Evolutionary conservation across 1,140 invertebrate genomes (phyloP).

Genomic region (Apocrypta bakeri): DNA sequence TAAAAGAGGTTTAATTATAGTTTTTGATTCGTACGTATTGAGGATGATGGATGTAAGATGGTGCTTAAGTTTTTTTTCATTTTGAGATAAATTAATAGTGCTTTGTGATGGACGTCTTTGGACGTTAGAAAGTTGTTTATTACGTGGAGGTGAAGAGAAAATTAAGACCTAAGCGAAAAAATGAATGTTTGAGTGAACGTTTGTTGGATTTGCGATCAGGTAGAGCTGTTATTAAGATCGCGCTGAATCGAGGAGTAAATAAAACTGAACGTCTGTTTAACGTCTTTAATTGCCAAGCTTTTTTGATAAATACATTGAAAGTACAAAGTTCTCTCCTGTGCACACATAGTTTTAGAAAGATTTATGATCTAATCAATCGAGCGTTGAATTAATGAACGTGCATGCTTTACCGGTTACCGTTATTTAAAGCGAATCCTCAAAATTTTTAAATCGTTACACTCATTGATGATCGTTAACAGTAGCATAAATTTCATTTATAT

Average conservation of each 20-base stretch:
- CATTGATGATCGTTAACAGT: too few relatives aligned
- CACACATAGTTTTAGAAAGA: background rate
- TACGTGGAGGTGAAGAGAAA: background rate
- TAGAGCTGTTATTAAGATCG: background rate
- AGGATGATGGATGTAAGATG: background rate
- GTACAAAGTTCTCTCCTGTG: background rate
- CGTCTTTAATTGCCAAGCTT: background rate
- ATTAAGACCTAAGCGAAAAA: background rate
- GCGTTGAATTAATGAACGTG: background rate
- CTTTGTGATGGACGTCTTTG: background rate
- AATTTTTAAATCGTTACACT: background rate
- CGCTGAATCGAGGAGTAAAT: background rate
- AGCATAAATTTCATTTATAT: too few relatives aligned
- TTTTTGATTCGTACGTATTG: background rate
- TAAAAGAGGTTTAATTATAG: background rate
- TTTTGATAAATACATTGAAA: background rate
- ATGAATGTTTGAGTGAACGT: background rate
- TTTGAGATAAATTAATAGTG: slow-evolving; percentile 10
- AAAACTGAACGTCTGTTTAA: background rate
- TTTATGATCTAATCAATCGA: background rate
- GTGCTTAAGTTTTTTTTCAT: background rate
- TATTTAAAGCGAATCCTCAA: background rate
- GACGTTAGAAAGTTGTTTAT: background rate
- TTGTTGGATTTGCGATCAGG: background rate
- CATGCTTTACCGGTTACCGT: background rate